Base-by-base conservation (phyloP, 2,113 vertebrate genomes). In the Ranitomeya variabilis region DNA sequence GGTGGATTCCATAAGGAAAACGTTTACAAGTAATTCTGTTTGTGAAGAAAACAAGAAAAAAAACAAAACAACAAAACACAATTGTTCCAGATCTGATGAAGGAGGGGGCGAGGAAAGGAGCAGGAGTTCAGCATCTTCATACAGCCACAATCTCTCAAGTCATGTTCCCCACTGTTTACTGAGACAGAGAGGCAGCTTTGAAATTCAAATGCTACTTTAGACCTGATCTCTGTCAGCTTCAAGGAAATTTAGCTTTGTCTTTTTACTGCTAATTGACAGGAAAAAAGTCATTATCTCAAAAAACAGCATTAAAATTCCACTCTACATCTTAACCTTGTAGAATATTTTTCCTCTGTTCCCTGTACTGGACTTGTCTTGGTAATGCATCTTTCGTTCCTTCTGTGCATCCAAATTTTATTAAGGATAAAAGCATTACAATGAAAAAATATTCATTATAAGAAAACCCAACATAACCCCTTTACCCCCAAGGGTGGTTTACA, bases 91-190 rank as follows among this genome's bases (percentile, higher is more conserved):
- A 84, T 77, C 73, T 84, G 37, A 51, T 83, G 59, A 76, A 76
- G 80, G 80, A 83, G 55, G 59, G 26, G 59, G 86, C 16, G 31
- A 52, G 80, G 64, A 16, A 16, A 74, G 71, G 67, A 87, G 86
- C 79, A 83, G 59, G 18, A 73, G 87, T 78, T 83, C 59, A 84
- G 69, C 45, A 83, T 84, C 73, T 67, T 84, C 71, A n/a, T 84
- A 67, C 74, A 78, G 73, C n/a, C 52, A 55, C 71, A 23, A 78
- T 78, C 21, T 67, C 87, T 84, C 60, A 57, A 26, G 59, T 83
- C 87, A 66, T 78, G 87, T 78, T 84, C 81, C 81, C 81, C 74
- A 79, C 87, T 89, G 87, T 89, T 89, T 89, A 89, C 80, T 83
- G n/a, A 66, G 87, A 84, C 69, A 89, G 45, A 89, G 54, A 87